Base-by-base conservation (phyloP, 2,797 vertebrate species). In the Gila robusta region DNA sequence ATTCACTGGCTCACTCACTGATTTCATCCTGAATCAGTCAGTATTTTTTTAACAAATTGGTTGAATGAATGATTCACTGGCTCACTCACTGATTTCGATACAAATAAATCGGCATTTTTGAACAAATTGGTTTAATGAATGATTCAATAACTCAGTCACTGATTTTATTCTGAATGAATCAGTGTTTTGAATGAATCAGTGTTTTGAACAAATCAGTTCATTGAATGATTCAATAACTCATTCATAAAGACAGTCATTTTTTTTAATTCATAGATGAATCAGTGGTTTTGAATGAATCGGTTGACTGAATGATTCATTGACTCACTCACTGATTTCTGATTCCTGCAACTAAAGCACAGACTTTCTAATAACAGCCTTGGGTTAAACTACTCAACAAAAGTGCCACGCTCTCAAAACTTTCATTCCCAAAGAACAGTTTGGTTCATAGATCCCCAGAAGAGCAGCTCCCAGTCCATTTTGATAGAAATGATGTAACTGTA, bases 101-200 rank as follows among this genome's bases (percentile, higher is more conserved):
- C 2, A 2, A 54, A 54, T 21, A 1, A 54, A 21, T 21, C 2
- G 2, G 6, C 6, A 0, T 54, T 21, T 21, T 7, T 21, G 0
- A 7, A 54, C 19, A 54, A 54, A 3, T 21, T 8, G 6, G 6
- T 21, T 54, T 0, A 9, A 1, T 4, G 54, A 56, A 56, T 56
- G 21, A 23, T 52, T 52, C 17, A 52, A 52, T 52, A 5, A 19
- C 49, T 19, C 5, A 17, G 0, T 6, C 49, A 17, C 49, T 52
- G 49, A 6, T 52, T 52, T 52, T 1, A 4, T 49, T 14, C 11
- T 32, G 32, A 32, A 2, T 32, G 2, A 32, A 32, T 32, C 32
- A 32, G 32, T 32, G 32, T 32, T 32, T 32, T 32, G 32, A 32
- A 2, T 32, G 2, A 32, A 32, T 32, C 32, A 32, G 32, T 32